Evolutionary conservation across 2,113 vertebrate species (phyloP).

Genomic region (Jacana jacana): DNA sequence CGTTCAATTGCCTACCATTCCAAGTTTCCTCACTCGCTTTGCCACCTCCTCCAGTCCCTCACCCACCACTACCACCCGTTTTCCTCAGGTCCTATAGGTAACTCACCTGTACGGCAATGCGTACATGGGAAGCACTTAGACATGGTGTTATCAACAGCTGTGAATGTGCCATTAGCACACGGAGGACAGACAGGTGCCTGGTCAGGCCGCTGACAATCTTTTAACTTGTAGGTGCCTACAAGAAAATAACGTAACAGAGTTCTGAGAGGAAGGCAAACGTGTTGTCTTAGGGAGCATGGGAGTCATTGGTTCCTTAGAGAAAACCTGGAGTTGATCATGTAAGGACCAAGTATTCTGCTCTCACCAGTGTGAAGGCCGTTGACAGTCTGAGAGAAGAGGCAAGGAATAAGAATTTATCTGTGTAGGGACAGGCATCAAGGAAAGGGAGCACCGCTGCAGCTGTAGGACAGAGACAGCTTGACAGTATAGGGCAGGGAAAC

Average conservation of each 20-base stretch:
- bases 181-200: not conserved
- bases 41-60: not conserved
- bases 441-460: not conserved
- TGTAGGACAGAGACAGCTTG: not conserved
- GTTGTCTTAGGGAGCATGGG: not conserved
- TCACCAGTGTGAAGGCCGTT: not conserved
- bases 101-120: constrained; percentile 29
- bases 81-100: not conserved
- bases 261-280: not conserved
- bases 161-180: constrained; percentile 9
- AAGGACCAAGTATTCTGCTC: not conserved
- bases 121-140: constrained; percentile 23
- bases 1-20: not conserved
- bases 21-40: not conserved
- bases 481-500: not conserved
- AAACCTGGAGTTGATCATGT: not conserved
- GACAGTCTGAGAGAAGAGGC: not conserved
- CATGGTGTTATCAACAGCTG: constrained; percentile 40
- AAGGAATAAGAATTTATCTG: not conserved
- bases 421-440: not conserved
- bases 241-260: not conserved
- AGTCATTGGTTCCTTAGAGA: not conserved
- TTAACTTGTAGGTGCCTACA: constrained; percentile 62
- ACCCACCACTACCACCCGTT: not conserved
- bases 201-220: constrained; percentile 31